Percentiles rank a stretch among this genome's conserved stretches.
Conservation (phyloP, 2,113 vertebrate species). For the Tupaia tana region DNA sequence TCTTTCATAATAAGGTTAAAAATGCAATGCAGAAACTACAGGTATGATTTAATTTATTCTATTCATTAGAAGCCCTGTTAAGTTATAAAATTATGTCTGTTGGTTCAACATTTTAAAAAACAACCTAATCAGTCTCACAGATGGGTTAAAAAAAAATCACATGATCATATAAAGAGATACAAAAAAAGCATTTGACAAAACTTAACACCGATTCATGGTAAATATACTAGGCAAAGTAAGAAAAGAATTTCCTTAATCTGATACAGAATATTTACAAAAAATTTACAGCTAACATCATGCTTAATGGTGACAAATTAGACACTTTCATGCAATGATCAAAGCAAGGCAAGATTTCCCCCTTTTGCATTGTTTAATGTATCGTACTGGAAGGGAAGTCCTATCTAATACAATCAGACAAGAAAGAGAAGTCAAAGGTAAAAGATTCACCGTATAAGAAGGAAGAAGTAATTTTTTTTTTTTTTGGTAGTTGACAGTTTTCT, state of each 20-base stretch:
- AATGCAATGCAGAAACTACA: not conserved
- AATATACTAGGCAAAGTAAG: not conserved
- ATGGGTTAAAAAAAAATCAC: conserved; percentile 29
- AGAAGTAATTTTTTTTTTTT: not conserved
- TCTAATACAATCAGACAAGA: not conserved
- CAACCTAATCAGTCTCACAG: not conserved
- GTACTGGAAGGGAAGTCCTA: not conserved
- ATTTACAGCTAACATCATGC: not conserved
- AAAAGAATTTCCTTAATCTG: not conserved
- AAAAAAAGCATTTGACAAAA: not conserved
- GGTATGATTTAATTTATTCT: conserved; percentile 14
- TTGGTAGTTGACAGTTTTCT: not conserved
- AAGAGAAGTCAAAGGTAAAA: conserved; percentile 1
- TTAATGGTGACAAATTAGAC: not conserved
- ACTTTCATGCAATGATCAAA: not conserved
- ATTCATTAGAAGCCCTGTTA: not conserved
- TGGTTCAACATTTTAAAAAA: not conserved
- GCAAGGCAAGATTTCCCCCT: not conserved
- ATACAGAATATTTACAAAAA: not conserved
- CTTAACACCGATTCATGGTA: not conserved
- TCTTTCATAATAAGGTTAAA: not conserved
- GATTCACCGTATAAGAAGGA: not conserved
- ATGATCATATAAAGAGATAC: not conserved
- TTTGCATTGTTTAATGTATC: not conserved
- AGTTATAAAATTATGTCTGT: not conserved